Evolutionary conservation across 1,140 invertebrate species (phyloP).

Genomic region (Trichonephila inaurata): DNA sequence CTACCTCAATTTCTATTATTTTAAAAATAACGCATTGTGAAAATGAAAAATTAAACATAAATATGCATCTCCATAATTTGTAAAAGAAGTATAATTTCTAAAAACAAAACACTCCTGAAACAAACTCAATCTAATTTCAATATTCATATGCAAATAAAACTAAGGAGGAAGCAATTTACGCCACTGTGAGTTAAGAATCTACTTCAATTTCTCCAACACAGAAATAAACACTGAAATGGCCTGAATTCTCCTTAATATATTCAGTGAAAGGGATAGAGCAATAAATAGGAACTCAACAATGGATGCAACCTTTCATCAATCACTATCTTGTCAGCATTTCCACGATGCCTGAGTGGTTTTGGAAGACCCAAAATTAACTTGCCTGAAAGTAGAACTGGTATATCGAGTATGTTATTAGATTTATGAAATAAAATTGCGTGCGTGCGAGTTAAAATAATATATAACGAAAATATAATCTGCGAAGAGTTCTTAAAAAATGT

Average conservation of each 20-base stretch:
- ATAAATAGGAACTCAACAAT: conserved; percentile 18
- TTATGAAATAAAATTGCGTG: not conserved
- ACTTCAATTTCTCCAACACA: not conserved
- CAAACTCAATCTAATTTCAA: not conserved
- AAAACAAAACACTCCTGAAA: not conserved
- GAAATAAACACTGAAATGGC: not conserved
- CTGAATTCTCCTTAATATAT: conserved; percentile 11
- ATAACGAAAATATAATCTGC: not conserved
- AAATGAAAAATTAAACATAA: not conserved
- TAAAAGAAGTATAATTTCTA: not conserved
- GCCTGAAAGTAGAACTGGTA: not conserved
- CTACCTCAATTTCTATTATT: not conserved
- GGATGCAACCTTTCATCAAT: not conserved
- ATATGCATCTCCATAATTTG: not conserved
- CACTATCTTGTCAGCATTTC: conserved; percentile 2
- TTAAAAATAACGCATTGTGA: not conserved
- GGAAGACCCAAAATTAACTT: conserved; percentile 3
- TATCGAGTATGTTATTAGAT: not conserved
- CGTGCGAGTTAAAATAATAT: not conserved
- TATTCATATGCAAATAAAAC: not conserved
- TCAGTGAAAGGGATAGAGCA: conserved; percentile 14
- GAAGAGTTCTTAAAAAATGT: not conserved
- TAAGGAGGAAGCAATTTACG: not conserved
- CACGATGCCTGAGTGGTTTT: not conserved
- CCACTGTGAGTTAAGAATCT: not conserved